Evolutionary conservation across 2,113 vertebrate species (phyloP).

Genomic region (Menura novaehollandiae): DNA sequence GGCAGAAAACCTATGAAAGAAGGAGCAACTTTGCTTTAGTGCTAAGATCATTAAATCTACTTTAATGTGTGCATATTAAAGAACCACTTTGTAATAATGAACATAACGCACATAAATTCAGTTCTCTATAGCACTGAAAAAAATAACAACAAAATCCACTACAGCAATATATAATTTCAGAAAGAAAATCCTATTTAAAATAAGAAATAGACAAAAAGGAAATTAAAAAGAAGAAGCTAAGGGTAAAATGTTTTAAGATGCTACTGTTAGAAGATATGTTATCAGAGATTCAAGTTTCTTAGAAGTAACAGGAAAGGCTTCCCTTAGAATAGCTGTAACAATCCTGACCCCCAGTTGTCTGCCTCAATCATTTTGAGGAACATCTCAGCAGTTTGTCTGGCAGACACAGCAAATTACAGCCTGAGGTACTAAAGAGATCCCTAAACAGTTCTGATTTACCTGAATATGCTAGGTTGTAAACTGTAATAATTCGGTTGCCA

Average conservation of each 20-base stretch:
- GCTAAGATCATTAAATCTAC: background rate
- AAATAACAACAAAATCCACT: background rate
- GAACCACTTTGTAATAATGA: background rate
- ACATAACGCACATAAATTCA: background rate
- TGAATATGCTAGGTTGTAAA: slow-evolving; percentile 14
- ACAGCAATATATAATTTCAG: background rate
- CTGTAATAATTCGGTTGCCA: background rate
- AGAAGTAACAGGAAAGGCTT: background rate
- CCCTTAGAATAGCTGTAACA: background rate
- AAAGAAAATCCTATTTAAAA: background rate
- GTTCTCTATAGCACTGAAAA: background rate
- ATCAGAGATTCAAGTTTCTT: background rate
- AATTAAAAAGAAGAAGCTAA: background rate
- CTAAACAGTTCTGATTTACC: slow-evolving; percentile 5
- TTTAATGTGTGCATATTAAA: background rate
- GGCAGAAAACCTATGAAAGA: background rate
- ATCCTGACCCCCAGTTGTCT: background rate
- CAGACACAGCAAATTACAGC: slow-evolving; percentile 20
- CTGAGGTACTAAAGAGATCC: slow-evolving; percentile 9
- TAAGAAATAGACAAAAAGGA: background rate
- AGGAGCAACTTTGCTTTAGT: background rate
- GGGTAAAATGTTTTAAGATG: background rate
- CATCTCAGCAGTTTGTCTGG: slow-evolving; percentile 15
- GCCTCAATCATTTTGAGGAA: background rate
- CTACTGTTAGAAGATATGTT: background rate